Percentiles rank a stretch among this genome's conserved stretches.
These are phyloP conservation scores for Psittacara wagleri DNA, from an alignment of 2,113 vertebrate species.

Conservation along the genomic window DNA sequence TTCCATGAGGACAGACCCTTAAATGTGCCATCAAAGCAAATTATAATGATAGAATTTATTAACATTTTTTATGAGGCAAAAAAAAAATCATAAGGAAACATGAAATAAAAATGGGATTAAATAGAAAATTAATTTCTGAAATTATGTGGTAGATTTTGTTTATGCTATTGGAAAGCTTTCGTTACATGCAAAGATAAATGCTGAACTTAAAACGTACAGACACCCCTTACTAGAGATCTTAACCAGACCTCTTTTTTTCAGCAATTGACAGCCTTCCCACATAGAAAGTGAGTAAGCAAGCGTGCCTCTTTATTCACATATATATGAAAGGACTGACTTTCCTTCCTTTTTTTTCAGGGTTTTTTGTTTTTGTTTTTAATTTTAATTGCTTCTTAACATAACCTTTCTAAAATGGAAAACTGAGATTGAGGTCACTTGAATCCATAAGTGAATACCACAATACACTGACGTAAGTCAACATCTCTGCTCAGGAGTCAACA, in stretches of 20 bases:
- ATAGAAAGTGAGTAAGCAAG: not conserved
- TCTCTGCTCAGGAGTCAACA: not conserved
- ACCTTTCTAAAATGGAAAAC: not conserved
- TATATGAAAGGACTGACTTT: not conserved
- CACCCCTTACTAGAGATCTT: not conserved
- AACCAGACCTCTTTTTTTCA: not conserved
- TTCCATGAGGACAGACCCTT: conserved; percentile 46
- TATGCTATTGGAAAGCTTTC: not conserved
- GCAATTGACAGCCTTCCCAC: not conserved
- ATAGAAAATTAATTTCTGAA: not conserved
- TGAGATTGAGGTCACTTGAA: not conserved
- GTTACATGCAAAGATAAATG: not conserved
- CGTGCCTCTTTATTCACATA: not conserved
- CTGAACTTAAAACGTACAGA: not conserved
- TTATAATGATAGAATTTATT: conserved; percentile 56
- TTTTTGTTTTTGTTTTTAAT: not conserved
- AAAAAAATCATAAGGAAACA: not conserved
- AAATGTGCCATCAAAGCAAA: conserved; percentile 55
- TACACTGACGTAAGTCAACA: not conserved
- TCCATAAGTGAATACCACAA: not conserved
- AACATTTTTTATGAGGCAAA: conserved; percentile 41
- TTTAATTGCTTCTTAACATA: not conserved
- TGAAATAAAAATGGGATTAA: conserved; percentile 14
- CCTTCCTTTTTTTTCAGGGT: not conserved
- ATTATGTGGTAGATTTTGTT: not conserved